Evolutionary conservation across 2,113 vertebrate genomes (phyloP), one percentile per base, ranked within the genome.

Genomic region (Hemichromis elongatus): DNA sequence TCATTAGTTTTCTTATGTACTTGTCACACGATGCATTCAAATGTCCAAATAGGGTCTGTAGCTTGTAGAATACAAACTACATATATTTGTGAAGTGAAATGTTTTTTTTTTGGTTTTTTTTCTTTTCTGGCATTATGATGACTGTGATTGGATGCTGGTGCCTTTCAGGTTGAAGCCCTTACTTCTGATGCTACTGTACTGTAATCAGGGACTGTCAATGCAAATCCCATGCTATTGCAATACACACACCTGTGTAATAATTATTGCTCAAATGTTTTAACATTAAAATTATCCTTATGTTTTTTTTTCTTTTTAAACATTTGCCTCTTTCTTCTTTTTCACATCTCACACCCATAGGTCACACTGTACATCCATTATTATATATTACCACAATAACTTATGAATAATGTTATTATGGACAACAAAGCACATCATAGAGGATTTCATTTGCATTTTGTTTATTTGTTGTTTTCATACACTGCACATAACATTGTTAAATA

Each of bases 401-500:
- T 47, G 40, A 18, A 73, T 70, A 47, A 47, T 11, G 40, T 33
- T 30, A 50, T 30, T 50, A 30, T 8, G 6, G 77, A 78, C 47
- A 80, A 4, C 3, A 7, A 53, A 9, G 2, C 2, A 56, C 24
- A 80, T 24, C 11, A 75, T 16, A 16, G 2, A 16, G 13, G 9
- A n/a, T 77, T 89, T 56, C 40, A 87, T 92, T 91, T 89, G 91
- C 88, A 92, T 92, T 90, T 91, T 90, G 89, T 95, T 96, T 96
- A 96, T 96, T 96, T 92, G 84, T 92, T 88, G 80, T 93, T 93
- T 90, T 94, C 92, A 94, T 94, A 93, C 93, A 95, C 93, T 42
- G 89, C 95, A 95, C 92, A 90, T 92, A 94, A 94, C 94, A 93
- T 91, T 93, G 94, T 94, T 95, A 94, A 94, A 95, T 94, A 94